Conservation (phyloP, 2,888 invertebrate species). For the Trisateles emortualis region DNA sequence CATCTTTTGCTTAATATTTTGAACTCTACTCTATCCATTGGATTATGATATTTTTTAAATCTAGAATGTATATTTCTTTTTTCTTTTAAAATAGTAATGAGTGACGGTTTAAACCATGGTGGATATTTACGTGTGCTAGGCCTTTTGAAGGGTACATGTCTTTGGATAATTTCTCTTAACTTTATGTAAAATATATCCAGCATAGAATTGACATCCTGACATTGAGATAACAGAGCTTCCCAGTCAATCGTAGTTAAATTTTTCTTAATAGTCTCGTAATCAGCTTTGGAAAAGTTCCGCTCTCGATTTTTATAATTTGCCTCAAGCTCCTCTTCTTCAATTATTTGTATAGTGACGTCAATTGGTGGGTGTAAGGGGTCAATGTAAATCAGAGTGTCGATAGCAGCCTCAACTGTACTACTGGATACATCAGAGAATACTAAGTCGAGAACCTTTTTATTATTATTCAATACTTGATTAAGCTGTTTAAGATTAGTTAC, state of each 20-base stretch:
- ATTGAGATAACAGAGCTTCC: not conserved
- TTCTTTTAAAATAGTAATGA: slow-evolving; percentile 1
- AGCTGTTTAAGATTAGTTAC: not conserved
- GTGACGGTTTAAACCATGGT: slow-evolving; percentile 5
- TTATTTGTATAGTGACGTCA: not conserved
- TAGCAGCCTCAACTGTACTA: not conserved
- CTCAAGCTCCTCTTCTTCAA: not conserved
- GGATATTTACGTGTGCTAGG: not conserved
- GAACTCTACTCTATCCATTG: slow-evolving; percentile 1
- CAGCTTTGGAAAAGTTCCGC: not conserved
- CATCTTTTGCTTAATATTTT: slow-evolving; percentile 2
- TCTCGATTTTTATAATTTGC: not conserved
- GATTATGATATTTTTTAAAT: slow-evolving; percentile 1
- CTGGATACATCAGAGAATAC: not conserved
- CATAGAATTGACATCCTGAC: not conserved
- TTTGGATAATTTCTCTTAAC: not conserved
- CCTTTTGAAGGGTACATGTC: not conserved
- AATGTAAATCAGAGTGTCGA: not conserved
- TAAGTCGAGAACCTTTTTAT: not conserved
- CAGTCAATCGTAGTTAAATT: not conserved
- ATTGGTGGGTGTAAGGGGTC: not conserved
- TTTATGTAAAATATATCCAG: not conserved
- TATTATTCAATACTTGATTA: not conserved
- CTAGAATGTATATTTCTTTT: slow-evolving; percentile 5
- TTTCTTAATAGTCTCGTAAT: not conserved